Conservation (phyloP, 1,140 invertebrate genomes). For the Drosophila mayri region DNA sequence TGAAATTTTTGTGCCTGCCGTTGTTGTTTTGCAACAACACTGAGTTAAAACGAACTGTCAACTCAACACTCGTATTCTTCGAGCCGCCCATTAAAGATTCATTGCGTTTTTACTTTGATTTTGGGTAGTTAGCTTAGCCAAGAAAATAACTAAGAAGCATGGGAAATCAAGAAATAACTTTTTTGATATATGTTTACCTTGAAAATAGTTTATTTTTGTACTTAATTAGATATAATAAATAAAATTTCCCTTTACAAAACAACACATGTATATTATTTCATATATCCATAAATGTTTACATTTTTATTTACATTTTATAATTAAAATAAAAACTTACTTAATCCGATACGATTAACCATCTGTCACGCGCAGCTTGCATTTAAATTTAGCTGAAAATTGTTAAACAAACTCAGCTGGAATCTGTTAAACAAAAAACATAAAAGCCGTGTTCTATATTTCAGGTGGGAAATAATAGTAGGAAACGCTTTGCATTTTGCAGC, state of each 20-base stretch:
- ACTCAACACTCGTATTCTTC: not conserved
- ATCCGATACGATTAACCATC: conserved; percentile 1
- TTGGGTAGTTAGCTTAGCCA: not conserved
- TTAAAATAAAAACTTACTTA: not conserved
- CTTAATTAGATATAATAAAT: not conserved
- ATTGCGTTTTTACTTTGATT: not conserved
- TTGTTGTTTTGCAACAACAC: conserved; percentile 17
- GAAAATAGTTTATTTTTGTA: not conserved
- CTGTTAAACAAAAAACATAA: conserved; percentile 11
- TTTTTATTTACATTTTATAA: not conserved
- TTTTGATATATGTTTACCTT: not conserved
- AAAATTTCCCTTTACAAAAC: not conserved
- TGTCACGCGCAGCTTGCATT: not conserved
- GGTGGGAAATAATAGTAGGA: conserved; percentile 24
- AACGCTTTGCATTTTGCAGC: conserved; percentile 18
- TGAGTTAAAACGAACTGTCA: conserved; percentile 32
- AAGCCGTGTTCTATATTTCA: conserved; percentile 28
- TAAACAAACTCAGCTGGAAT: conserved; percentile 43
- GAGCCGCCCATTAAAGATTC: conserved; percentile 5
- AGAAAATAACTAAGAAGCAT: not conserved
- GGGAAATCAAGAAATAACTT: not conserved
- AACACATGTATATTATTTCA: too few relatives aligned
- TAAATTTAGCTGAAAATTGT: conserved; percentile 21
- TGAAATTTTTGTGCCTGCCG: conserved; percentile 40
- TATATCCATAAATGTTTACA: not conserved